Evolutionary conservation across 2,113 vertebrate genomes (phyloP).

Genomic region (Onychostruthus taczanowskii): DNA sequence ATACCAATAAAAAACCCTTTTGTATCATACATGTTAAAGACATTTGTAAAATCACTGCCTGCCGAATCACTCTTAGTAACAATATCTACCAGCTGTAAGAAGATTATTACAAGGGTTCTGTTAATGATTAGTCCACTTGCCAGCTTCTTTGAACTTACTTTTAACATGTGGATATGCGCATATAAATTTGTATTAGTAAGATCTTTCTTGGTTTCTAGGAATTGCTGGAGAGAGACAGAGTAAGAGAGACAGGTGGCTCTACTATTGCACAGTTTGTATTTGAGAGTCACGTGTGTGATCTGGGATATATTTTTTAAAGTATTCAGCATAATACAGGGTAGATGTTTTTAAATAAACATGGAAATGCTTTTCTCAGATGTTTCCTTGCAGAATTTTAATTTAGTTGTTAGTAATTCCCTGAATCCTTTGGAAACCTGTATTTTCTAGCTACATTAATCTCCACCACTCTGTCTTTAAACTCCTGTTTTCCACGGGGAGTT

Average conservation of each 20-base stretch:
- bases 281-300: background rate
- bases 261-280: background rate
- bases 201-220: background rate
- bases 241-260: background rate
- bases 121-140: background rate
- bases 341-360: background rate
- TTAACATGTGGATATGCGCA: background rate
- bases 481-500: background rate
- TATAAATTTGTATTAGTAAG: background rate
- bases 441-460: background rate
- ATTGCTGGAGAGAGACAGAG: background rate
- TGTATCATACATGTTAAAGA: background rate
- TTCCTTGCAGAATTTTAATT: background rate
- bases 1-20: background rate
- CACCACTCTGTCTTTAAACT: background rate
- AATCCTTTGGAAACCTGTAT: background rate
- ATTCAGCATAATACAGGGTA: background rate
- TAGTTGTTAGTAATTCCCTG: background rate
- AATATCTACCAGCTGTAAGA: background rate
- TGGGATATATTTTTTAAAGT: background rate
- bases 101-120: background rate
- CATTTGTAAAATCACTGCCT: background rate
- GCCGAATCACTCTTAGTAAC: background rate
- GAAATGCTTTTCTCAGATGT: background rate
- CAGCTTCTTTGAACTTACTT: slow-evolving; percentile 15